Evolutionary conservation across 2,888 invertebrate species (phyloP).

Genomic region (Argyresthia albistria): DNA sequence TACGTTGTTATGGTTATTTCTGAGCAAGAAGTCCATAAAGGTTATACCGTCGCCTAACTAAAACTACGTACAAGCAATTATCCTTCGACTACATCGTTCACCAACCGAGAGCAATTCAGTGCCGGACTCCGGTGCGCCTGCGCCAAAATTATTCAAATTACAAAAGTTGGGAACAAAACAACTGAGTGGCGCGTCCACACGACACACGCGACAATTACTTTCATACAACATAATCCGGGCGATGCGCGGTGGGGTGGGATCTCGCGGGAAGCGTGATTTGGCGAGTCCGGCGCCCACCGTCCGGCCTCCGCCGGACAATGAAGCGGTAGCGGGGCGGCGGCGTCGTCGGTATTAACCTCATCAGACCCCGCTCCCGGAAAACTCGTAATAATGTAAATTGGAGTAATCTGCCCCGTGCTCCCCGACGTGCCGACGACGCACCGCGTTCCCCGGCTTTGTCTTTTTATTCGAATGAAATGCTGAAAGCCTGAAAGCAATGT

Average conservation of each 20-base stretch:
- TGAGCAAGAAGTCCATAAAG: too few relatives aligned
- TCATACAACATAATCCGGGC: constrained; percentile 59
- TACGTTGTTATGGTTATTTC: too few relatives aligned
- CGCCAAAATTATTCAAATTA: constrained; percentile 50
- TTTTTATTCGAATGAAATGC: constrained; percentile 1
- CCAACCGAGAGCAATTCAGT: not conserved
- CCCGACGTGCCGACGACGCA: constrained; percentile 11
- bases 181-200: constrained; percentile 43
- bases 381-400: constrained; percentile 53
- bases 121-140: not conserved
- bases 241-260: constrained; percentile 35
- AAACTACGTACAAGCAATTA: too few relatives aligned
- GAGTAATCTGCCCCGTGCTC: constrained; percentile 37
- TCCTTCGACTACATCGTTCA: too few relatives aligned
- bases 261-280: constrained; percentile 50
- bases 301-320: not conserved
- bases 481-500: not conserved
- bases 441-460: constrained; percentile 1
- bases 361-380: constrained; percentile 31
- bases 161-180: constrained; percentile 40
- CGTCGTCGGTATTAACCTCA: constrained; percentile 14
- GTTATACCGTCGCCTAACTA: too few relatives aligned
- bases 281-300: constrained; percentile 15
- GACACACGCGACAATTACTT: constrained; percentile 55
- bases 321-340: not conserved